These are phyloP conservation scores for Corella eumyota DNA, from an alignment of 23 tunicate species.

Conservation along the genomic window DNA sequence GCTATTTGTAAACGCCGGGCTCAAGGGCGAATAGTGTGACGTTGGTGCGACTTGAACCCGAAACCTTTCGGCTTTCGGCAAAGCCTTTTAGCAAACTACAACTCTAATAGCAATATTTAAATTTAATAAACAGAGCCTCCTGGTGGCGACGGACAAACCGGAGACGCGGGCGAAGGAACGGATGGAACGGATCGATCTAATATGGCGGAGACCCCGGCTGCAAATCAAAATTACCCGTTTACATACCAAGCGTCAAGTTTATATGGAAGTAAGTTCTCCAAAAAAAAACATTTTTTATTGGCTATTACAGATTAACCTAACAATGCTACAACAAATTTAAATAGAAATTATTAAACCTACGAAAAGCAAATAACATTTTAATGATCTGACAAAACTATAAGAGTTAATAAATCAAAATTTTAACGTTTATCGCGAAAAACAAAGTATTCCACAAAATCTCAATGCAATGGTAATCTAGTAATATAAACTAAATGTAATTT, in stretches of 20 bases:
- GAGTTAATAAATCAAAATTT: no score
- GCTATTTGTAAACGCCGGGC: no score
- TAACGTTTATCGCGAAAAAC: no score
- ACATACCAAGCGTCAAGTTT: slow-evolving; percentile 28
- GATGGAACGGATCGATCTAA: slow-evolving; percentile 82
- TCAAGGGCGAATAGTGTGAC: no score
- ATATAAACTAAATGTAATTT: no score
- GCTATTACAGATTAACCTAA: no score
- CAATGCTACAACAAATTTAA: no score
- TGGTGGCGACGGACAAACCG: slow-evolving; percentile 91
- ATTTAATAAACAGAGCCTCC: slow-evolving; percentile 40
- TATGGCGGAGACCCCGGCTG: slow-evolving; percentile 19
- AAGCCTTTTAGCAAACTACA: background rate
- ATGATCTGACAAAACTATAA: no score
- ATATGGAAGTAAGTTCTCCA: slow-evolving; percentile 32
- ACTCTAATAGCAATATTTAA: background rate
- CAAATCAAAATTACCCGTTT: slow-evolving; percentile 52
- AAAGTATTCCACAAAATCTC: no score
- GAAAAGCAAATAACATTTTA: no score
- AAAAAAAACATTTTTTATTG: background rate
- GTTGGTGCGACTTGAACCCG: background rate
- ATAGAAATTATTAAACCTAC: no score
- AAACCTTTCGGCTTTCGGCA: background rate
- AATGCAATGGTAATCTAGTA: no score
- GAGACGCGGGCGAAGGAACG: slow-evolving; percentile 84